phyloP scores from a whole-genome alignment of 2,113 vertebrate genomes.

The Leuciscus idus region DNA sequence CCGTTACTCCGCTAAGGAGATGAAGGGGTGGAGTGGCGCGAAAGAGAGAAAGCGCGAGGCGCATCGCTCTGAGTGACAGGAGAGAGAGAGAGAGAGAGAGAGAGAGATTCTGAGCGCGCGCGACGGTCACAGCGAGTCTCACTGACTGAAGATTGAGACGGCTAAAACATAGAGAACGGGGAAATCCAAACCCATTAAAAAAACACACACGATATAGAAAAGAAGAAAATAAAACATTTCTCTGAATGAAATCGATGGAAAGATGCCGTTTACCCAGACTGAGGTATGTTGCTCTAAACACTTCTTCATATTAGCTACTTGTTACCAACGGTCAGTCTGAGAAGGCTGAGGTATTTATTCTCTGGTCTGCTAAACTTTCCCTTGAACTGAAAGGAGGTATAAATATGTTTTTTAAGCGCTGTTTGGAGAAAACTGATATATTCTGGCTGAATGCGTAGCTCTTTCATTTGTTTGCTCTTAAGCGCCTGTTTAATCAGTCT shows the following conservation, averaged over 20 bases:
- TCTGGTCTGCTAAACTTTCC: background rate
- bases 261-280: slow-evolving; percentile 18
- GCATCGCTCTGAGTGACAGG: slow-evolving; percentile 48
- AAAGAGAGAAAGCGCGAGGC: slow-evolving; percentile 36
- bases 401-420: background rate
- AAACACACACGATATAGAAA: background rate
- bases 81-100: slow-evolving; percentile 35
- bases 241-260: background rate
- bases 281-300: slow-evolving; percentile 46
- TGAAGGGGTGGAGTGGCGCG: slow-evolving; percentile 23
- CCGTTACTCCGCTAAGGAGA: slow-evolving; percentile 30
- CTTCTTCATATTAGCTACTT: background rate
- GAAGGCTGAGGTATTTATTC: background rate
- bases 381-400: background rate
- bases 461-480: background rate
- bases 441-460: background rate
- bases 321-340: slow-evolving; percentile 21
- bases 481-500: slow-evolving; percentile 18
- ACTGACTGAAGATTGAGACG: slow-evolving; percentile 67
- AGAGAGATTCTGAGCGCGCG: slow-evolving; percentile 64
- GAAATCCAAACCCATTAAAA: background rate
- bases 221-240: slow-evolving; percentile 5
- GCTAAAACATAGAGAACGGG: slow-evolving; percentile 64
- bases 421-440: background rate
- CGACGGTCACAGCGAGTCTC: slow-evolving; percentile 64